These are phyloP conservation scores for Oreochromis aureus DNA, from an alignment of 2,113 vertebrate genomes.

Conservation along the genomic window DNA sequence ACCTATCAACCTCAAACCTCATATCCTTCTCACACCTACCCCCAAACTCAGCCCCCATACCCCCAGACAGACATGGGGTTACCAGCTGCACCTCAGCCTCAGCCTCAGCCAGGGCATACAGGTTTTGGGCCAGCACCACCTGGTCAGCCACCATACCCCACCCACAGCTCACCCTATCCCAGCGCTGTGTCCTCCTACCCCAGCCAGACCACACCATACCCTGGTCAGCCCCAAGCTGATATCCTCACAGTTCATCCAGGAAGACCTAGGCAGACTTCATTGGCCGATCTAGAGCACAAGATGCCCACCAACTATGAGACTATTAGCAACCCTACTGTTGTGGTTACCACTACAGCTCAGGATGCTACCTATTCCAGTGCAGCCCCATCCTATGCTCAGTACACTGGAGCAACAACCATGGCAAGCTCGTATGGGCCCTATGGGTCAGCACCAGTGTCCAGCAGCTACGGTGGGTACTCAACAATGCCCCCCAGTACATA, in stretches of 20 bases:
- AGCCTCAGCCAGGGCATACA: constrained; percentile 73
- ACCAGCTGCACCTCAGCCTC: constrained; percentile 66
- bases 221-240: constrained; percentile 75
- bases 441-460: constrained; percentile 63
- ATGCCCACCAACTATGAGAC: constrained; percentile 94
- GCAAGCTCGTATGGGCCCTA: constrained; percentile 70
- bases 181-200: constrained; percentile 76
- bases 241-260: constrained; percentile 76
- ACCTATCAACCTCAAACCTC: constrained; percentile 77
- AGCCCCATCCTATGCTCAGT: constrained; percentile 69
- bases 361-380: constrained; percentile 71
- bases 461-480: constrained; percentile 69
- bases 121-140: constrained; percentile 78
- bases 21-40: constrained; percentile 78
- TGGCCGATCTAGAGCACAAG: constrained; percentile 95
- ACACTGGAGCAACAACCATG: constrained; percentile 64
- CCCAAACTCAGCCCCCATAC: constrained; percentile 77
- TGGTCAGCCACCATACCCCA: constrained; percentile 78
- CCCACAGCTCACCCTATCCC: constrained; percentile 78
- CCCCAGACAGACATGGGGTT: constrained; percentile 78
- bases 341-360: constrained; percentile 78
- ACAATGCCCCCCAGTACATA: constrained; percentile 69
- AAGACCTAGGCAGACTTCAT: constrained; percentile 87
- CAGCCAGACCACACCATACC: constrained; percentile 77
- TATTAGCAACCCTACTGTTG: constrained; percentile 76